These are phyloP conservation scores for Numenius arquata DNA, from an alignment of 2,113 vertebrate species.

Conservation along the genomic window DNA sequence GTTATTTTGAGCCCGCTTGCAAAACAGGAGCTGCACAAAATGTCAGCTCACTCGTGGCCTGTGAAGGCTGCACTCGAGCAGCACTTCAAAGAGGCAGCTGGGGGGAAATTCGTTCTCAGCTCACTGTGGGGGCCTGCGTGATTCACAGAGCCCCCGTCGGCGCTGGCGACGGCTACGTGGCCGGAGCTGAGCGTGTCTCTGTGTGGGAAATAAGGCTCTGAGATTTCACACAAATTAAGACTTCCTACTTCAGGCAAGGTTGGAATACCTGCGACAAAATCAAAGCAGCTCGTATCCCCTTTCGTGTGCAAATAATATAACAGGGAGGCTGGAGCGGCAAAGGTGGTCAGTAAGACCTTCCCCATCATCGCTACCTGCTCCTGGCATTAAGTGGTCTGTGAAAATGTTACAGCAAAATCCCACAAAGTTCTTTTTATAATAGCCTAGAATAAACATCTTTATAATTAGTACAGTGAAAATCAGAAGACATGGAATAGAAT, in stretches of 20 bases:
- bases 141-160: neutral
- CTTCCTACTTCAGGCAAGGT: neutral
- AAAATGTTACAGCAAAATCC: neutral
- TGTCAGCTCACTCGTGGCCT: neutral
- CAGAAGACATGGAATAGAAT: neutral
- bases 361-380: rapidly evolving
- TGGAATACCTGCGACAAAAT: neutral
- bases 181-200: neutral
- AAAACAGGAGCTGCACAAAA: constrained; percentile 12
- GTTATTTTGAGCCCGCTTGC: neutral
- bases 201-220: neutral
- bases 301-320: neutral
- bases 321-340: neutral
- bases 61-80: neutral
- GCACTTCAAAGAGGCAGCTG: constrained; percentile 47
- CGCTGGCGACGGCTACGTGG: neutral
- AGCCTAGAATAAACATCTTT: neutral
- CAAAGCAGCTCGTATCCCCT: neutral
- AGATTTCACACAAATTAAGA: neutral
- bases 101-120: neutral
- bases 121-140: neutral
- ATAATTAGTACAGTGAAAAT: neutral
- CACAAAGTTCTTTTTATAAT: neutral
- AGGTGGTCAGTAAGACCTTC: neutral
- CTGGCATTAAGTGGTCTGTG: neutral